Base-by-base conservation (phyloP, 2,797 vertebrate species). In the Naso thynnoides region DNA sequence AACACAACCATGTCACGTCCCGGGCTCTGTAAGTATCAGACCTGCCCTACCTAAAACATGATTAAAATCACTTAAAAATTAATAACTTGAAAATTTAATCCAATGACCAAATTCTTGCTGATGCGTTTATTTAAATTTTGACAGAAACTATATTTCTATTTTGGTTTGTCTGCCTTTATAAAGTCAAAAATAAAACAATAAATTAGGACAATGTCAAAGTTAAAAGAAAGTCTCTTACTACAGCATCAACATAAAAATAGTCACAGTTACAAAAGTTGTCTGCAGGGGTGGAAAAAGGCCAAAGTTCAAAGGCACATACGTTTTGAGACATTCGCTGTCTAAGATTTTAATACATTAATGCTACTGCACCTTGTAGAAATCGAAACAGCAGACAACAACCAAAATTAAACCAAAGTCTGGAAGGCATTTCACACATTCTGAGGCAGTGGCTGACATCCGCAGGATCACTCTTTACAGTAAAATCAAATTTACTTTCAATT, bases 41-140 rank as follows among this genome's bases (percentile, higher is more conserved):
- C 8, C 33, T 9, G 9, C 33, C 3, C 10, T 36, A 7, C 13
- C 13, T 10, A 36, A 33, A 42, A 63, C 5, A 0, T 47, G n/a
- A n/a, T n/a, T n/a, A n/a, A n/a, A n/a, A n/a, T n/a, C n/a, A n/a
- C 19, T 5, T 15, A 21, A 19, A 44, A 24, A 45, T 15, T 0
- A 13, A 49, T 6, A 21, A 45, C 5, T 47, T 18, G 16, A 49
- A 54, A 42, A 73, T 16, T 58, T 5, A 72, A 53, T 66, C 8
- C 24, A 70, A 29, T 15, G 36, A 65, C 76, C 18, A 44, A 16
- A 21, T 21, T 70, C 36, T 79, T 84, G 73, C 48, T 79, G 73
- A 84, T 83, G 78, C 66, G 76, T 92, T 93, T 92, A 92, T 92
- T 92, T 81, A 87, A 86, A 84, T 56, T 49, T 47, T 81, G 58